Base-by-base conservation (phyloP, 1,140 invertebrate species). In the Cyphomyrmex costatus region DNA sequence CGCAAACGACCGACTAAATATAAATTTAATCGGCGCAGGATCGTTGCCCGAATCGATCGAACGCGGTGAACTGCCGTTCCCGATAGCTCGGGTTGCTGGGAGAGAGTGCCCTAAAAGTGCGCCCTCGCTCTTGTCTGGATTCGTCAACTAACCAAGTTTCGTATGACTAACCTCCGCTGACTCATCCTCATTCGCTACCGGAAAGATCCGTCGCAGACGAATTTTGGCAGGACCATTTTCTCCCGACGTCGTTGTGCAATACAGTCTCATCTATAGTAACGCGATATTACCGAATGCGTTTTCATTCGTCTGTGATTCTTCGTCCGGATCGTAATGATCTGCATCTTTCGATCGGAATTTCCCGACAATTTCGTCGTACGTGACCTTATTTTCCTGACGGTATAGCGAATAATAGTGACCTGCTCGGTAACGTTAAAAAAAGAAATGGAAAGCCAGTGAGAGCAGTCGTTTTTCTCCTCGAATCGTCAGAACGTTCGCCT, bases 91-190 rank as follows among this genome's bases (percentile, higher is more conserved):
- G 63, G 49, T 91, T 88, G 85, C 82, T 63, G 80, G 83, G 61
- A 89, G 61, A 89, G 78, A 89, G 89, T 73, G 85, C 91, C 91
- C 91, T 91, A 92, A 92, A 92, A 92, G 91, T 92, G 91, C 91
- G 53, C 42, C 74, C 46, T 82, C 51, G 88, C 86, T 91, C 77
- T 92, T 92, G 89, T 92, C 88, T 78, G 91, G 91, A 92, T 92
- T 92, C 91, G 51, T 78, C 89, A 84, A 33, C 83, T 88, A 66
- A 82, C 73, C 73, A 71, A 92, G 91, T 91, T 89, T 91, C 89
- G 86, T 88, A 88, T 92, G 91, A 92, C 91, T 92, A 92, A 92
- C 70, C 79, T 58, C 76, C 60, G 78, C 73, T 36, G 89, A 90
- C 51, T 90, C 89, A 90, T 90, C 70, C 53, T 89, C 61, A 33